Evolutionary conservation across 2,888 invertebrate genomes (phyloP).

Genomic region (Eilema depressum): DNA sequence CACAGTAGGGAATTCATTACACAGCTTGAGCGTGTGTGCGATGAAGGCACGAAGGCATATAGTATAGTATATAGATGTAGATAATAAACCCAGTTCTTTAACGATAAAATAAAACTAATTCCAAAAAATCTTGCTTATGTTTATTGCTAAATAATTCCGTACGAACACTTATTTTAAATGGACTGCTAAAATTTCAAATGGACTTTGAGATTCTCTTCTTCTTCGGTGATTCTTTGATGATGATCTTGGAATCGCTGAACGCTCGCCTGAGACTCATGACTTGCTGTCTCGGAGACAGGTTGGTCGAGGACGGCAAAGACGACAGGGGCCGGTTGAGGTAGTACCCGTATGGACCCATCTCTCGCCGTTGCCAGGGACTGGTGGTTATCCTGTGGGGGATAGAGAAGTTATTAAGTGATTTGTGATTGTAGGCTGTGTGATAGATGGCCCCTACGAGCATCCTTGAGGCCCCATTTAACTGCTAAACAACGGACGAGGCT

Average conservation of each 20-base stretch:
- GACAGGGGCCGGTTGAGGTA: constrained; percentile 84
- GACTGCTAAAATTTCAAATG: constrained; percentile 54
- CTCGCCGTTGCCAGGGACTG: constrained; percentile 86
- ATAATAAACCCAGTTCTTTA: neutral
- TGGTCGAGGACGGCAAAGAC: constrained; percentile 59
- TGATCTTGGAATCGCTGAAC: constrained; percentile 74
- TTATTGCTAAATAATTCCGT: constrained; percentile 12
- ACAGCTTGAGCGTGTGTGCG: too few relatives aligned
- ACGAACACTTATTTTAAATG: constrained; percentile 1
- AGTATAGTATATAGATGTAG: too few relatives aligned
- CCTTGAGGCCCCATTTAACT: too few relatives aligned
- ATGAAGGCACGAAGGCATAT: too few relatives aligned
- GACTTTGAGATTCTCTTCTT: constrained; percentile 80
- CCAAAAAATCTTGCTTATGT: constrained; percentile 9
- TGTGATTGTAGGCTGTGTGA: neutral
- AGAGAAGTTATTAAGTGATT: neutral
- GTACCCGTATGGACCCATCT: constrained; percentile 88
- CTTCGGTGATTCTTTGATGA: constrained; percentile 69
- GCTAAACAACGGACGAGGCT: too few relatives aligned
- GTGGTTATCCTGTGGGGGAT: constrained; percentile 82
- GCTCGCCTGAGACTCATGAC: constrained; percentile 64
- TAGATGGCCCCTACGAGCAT: too few relatives aligned
- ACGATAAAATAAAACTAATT: neutral
- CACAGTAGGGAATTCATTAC: too few relatives aligned
- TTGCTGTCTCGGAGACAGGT: constrained; percentile 54